Base-by-base conservation (phyloP, 1,140 invertebrate species). In the Drosophila albomicans region DNA sequence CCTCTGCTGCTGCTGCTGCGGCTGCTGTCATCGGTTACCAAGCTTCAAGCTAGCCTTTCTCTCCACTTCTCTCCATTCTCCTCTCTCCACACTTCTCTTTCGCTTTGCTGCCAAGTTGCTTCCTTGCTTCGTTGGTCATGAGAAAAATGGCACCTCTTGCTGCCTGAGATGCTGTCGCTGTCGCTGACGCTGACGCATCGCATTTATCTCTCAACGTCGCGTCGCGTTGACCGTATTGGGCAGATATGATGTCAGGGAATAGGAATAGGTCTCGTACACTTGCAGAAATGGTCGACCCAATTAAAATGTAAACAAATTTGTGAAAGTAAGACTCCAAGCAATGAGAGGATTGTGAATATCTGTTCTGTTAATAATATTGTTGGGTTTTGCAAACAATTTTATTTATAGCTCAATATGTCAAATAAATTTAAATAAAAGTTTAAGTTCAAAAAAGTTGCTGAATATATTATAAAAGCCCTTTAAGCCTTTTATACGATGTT, bases 71-170 rank as follows among this genome's bases (percentile, higher is more conserved):
- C 5, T 49, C 16, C 13, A 16, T 11, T 3, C 51, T 25, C 11
- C 8, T 5, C 61, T 41, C 16, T 48, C 45, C 16, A 48, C 46
- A 10, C 10, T 6, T 49, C 48, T 49, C n/a, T 6, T 10, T 48
- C 20, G 3, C 46, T 25, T 13, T 49, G 15, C 8, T 35, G 49
- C n/a, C 62, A 76, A 82, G 78, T 82, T 82, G 67, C 51, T 54
- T 54, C 59, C 52, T 72, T 78, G 81, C 77, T 66, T 85, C 75
- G 82, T 75, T 86, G 82, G 78, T 64, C 82, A 86, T 79, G 78
- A 73, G 82, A 86, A 86, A 81, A 86, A 75, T 86, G 79, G 84
- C 82, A 81, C 82, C 82, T 86, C 75, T 56, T 75, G 54, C 54
- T 46, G 38, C 46, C 61, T 67, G 43, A 45, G 51, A 54, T 54